Evolutionary conservation across 2,797 vertebrate genomes (phyloP), one percentile per base, ranked within the genome.

Genomic region (Picus viridis): DNA sequence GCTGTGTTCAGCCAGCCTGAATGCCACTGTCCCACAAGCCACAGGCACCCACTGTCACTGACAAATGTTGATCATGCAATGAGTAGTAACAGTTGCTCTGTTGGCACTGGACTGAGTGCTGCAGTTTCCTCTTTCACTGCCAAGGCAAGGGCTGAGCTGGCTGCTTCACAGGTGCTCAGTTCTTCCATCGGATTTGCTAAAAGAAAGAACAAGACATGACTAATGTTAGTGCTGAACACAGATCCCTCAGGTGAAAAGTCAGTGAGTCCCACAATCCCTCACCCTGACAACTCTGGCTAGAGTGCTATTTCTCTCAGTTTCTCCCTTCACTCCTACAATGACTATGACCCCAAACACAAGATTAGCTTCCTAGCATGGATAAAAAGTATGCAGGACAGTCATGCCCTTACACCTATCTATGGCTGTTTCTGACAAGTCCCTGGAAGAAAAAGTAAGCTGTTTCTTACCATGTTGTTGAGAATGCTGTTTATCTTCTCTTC

Each of bases 181-280:
- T 99, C 96, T 99, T 99, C 99, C 99, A 99, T 63, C 99, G 98
- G 90, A 99, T 98, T 98, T 99, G 99, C 99, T 99, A 92, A 45
- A 97, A 97, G 68, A 39, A 39, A 95, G 90, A 96, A 81, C 2
- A 13, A 36, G 43, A 77, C 12, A 45, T 5, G 69, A 70, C 30
- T 62, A 58, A 47, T 34, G 74, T 43, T 51, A 83, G 41, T 27
- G 41, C 58, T 88, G 74, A 85, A 76, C 8, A 78, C 7, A 39
- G 32, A 64, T 18, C 27, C 24, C 61, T 64, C 36, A 27, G 23
- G 23, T 69, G 30, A 11, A 68, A 56, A 23, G 24, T 72, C 8
- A 67, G 67, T 7, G 19, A 86, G 34, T 39, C 16, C 23, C 36
- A 63, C 32, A 63, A 1, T 45, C 71, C 59, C 30, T 47, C 57